Conservation (phyloP, 2,113 vertebrate genomes). For the Microtus montanus region DNA sequence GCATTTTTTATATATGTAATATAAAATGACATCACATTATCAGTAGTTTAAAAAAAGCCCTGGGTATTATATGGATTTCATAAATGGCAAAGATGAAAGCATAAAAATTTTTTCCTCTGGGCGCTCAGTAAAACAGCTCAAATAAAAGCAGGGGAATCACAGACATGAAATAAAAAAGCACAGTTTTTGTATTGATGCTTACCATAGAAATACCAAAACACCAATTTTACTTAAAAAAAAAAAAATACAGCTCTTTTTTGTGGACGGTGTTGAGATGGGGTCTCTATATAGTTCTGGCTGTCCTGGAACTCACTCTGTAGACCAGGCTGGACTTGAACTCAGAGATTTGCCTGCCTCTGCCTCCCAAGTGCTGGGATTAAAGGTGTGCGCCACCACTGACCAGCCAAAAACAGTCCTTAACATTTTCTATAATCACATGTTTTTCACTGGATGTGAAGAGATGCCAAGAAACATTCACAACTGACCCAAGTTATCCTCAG, state of each 20-base stretch:
- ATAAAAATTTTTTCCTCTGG: constrained; percentile 56
- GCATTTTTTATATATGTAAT: constrained; percentile 23
- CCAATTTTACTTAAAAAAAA: constrained; percentile 14
- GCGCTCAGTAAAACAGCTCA: constrained; percentile 43
- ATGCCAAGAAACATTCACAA: constrained; percentile 48
- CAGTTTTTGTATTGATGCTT: constrained; percentile 32
- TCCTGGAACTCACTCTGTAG: neutral
- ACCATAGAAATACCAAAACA: constrained; percentile 60
- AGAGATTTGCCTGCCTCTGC: neutral
- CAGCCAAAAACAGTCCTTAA: constrained; percentile 15
- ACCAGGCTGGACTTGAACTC: neutral
- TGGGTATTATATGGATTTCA: constrained; percentile 34
- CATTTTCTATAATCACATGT: constrained; percentile 29
- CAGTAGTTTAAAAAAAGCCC: constrained; percentile 59
- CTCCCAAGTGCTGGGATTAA: neutral
- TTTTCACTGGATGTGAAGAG: constrained; percentile 44
- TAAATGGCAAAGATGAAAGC: constrained; percentile 21
- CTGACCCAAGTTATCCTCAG: constrained; percentile 48
- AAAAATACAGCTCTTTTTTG: constrained; percentile 44
- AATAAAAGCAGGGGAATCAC: constrained; percentile 59
- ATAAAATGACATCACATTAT: constrained; percentile 52
- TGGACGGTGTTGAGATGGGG: neutral
- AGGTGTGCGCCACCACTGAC: neutral
- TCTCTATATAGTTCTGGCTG: neutral
- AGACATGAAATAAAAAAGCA: constrained; percentile 59